Conservation (phyloP, 2,888 invertebrate genomes). For the Anodontia alba region DNA sequence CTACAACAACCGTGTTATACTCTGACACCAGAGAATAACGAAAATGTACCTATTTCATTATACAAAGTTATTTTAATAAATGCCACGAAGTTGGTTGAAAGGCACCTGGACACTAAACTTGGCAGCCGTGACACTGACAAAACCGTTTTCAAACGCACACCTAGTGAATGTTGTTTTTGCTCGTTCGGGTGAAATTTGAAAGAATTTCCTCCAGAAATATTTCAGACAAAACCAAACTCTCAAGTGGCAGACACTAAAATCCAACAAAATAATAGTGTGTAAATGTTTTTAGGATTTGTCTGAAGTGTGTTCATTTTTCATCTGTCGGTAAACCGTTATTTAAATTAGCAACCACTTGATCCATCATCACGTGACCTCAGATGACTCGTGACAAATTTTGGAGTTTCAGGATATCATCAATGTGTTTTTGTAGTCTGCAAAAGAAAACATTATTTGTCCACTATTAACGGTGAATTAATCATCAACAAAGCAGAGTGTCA, state of each 20-base stretch:
- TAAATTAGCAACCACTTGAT: conserved; percentile 4
- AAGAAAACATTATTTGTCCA: conserved; percentile 11
- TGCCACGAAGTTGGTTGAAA: no score
- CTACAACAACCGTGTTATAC: no score
- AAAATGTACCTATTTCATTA: no score
- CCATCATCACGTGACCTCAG: conserved; percentile 11
- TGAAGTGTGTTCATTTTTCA: conserved; percentile 15
- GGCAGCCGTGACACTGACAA: no score
- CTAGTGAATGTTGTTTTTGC: no score
- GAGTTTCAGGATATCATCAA: conserved; percentile 16
- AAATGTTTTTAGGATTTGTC: not conserved
- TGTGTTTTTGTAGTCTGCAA: conserved; percentile 5
- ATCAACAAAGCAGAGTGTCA: conserved; percentile 7
- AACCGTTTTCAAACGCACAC: no score
- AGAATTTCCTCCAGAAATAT: no score
- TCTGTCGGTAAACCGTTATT: not conserved
- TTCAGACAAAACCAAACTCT: not conserved
- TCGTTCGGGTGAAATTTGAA: no score
- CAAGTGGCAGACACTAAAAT: not conserved
- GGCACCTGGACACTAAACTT: no score
- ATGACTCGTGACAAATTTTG: conserved; percentile 18
- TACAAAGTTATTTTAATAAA: no score
- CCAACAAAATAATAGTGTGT: not conserved
- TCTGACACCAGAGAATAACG: no score
- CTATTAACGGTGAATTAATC: conserved; percentile 26